These are phyloP conservation scores for Xenopus petersii DNA, from an alignment of 2,797 vertebrate species.

Conservation along the genomic window DNA sequence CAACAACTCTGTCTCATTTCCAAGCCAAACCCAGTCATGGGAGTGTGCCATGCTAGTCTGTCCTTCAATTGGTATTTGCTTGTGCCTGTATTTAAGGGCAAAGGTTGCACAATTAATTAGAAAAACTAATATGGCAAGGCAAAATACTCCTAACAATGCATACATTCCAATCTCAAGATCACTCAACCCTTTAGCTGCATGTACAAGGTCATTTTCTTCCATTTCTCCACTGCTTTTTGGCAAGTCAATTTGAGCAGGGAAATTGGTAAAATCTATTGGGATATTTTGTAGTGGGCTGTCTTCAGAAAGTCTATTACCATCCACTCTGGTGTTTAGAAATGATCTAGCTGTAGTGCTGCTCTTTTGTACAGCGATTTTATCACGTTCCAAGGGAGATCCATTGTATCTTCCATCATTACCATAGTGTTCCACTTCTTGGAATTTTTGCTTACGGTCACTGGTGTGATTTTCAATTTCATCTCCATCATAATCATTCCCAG, in stretches of 20 bases:
- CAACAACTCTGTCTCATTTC: conserved; percentile 84
- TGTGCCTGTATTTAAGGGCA: conserved; percentile 88
- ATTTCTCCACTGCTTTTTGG: conserved; percentile 69
- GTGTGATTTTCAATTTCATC: conserved; percentile 78
- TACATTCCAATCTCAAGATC: conserved; percentile 98
- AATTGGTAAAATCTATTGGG: conserved; percentile 85
- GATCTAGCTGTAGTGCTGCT: conserved; percentile 77
- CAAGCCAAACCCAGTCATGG: conserved; percentile 97
- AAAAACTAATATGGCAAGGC: conserved; percentile 93
- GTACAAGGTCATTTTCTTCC: conserved; percentile 73
- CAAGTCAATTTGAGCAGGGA: conserved; percentile 83
- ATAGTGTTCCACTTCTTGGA: conserved; percentile 66
- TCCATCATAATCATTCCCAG: conserved; percentile 64
- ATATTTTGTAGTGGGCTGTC: conserved; percentile 75
- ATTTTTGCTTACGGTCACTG: conserved; percentile 73
- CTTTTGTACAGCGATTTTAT: conserved; percentile 69
- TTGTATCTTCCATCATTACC: conserved; percentile 72
- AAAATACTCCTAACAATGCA: conserved; percentile 92
- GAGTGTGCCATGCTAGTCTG: conserved; percentile 83
- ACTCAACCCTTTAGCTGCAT: conserved; percentile 76
- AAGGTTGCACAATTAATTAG: conserved; percentile 95
- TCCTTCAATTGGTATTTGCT: conserved; percentile 85
- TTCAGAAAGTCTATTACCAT: conserved; percentile 68
- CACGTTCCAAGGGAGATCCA: conserved; percentile 72
- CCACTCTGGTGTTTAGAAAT: conserved; percentile 59